A percentile compares a stretch with the other conserved stretches of the same genome.
phyloP scores from a whole-genome alignment of 2,888 invertebrate species.

The Apamea epomidion region DNA sequence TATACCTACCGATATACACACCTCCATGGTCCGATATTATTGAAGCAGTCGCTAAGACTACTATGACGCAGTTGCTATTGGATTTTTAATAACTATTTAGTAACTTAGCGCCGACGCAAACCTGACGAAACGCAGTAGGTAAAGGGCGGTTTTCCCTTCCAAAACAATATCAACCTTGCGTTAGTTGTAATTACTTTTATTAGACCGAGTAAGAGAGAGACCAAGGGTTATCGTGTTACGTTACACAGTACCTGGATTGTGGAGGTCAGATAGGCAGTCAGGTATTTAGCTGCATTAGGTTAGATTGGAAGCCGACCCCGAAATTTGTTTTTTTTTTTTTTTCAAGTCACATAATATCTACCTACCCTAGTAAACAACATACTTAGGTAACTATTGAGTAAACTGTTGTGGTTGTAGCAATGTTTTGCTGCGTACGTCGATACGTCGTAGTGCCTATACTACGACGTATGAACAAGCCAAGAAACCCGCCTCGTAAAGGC shows the following conservation, averaged over 20 bases:
- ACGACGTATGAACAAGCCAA: background rate
- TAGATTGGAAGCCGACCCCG: too few relatives aligned
- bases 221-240: background rate
- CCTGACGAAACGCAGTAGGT: background rate
- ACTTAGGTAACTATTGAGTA: background rate
- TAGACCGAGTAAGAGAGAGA: background rate
- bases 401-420: conserved; percentile 5
- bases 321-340: too few relatives aligned
- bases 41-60: conserved; percentile 9
- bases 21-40: conserved; percentile 39
- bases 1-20: conserved; percentile 60
- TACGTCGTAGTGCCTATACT: background rate
- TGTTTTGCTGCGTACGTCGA: background rate
- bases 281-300: background rate
- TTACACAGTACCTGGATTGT: background rate
- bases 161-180: background rate
- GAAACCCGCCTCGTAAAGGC: background rate
- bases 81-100: background rate
- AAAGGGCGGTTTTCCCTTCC: background rate
- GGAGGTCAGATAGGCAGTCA: background rate
- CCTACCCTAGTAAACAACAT: conserved; percentile 7
- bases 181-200: background rate
- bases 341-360: background rate
- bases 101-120: background rate
- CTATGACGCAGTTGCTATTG: conserved; percentile 21